Percentiles rank a stretch among this genome's conserved stretches.
Evolutionary conservation across 2,888 invertebrate species (phyloP).

Genomic region (Oasisia sp.): DNA sequence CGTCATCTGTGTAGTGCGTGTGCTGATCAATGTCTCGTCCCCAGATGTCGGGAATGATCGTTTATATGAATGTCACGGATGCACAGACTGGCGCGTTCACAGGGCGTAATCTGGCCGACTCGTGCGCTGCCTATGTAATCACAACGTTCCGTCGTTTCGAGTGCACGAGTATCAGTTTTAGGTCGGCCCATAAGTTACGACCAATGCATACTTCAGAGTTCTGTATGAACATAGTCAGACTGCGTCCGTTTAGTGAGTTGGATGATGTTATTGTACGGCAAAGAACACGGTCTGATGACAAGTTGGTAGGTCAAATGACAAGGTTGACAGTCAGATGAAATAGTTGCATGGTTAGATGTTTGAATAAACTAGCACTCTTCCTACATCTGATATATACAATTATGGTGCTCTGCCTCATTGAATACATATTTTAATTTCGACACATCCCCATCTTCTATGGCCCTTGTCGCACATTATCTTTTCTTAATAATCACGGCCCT

Average conservation of each 20-base stretch:
- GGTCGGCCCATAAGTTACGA: neutral
- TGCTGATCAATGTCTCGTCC: neutral
- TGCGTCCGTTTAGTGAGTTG: neutral
- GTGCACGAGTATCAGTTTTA: neutral
- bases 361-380: no score
- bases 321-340: neutral
- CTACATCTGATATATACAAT: no score
- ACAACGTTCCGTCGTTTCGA: neutral
- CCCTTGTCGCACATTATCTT: no score
- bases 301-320: neutral
- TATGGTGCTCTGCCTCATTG: no score
- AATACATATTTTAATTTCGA: no score
- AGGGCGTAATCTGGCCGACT: neutral
- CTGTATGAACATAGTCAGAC: neutral
- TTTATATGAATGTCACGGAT: slow-evolving; percentile 9
- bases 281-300: neutral
- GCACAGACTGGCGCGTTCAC: neutral
- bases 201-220: neutral
- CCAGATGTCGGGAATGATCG: neutral
- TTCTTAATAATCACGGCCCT: no score
- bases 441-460: no score
- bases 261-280: neutral
- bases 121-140: neutral
- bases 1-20: neutral
- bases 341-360: no score